Evolutionary conservation across 2,113 vertebrate genomes (phyloP).

Genomic region (Eulemur rufifrons): DNA sequence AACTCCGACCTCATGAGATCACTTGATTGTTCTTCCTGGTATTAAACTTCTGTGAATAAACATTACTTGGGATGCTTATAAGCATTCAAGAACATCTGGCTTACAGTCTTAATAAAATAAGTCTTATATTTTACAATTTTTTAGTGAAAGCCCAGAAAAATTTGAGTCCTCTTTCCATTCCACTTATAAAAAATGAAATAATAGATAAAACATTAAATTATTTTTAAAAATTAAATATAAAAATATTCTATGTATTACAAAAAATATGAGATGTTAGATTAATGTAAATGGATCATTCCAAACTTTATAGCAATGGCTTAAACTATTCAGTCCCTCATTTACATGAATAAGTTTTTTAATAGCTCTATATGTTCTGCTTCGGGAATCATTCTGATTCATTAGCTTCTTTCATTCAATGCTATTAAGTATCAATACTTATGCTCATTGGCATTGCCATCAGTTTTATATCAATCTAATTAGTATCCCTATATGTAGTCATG

Average conservation of each 20-base stretch:
- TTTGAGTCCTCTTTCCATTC: neutral
- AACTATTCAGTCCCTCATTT: slow-evolving; percentile 67
- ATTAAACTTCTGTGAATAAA: slow-evolving; percentile 68
- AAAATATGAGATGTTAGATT: slow-evolving; percentile 55
- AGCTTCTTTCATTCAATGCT: slow-evolving; percentile 50
- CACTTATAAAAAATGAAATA: slow-evolving; percentile 1
- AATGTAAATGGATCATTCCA: slow-evolving; percentile 65
- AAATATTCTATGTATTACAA: slow-evolving; percentile 18
- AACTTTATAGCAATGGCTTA: slow-evolving; percentile 75
- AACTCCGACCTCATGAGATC: slow-evolving; percentile 48
- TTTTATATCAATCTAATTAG: slow-evolving; percentile 71
- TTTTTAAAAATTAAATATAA: slow-evolving; percentile 33
- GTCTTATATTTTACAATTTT: neutral
- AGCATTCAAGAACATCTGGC: slow-evolving; percentile 73
- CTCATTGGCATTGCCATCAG: slow-evolving; percentile 59
- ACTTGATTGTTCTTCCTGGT: slow-evolving; percentile 64
- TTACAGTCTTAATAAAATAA: slow-evolving; percentile 73
- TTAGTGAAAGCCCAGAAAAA: neutral
- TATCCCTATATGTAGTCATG: slow-evolving; percentile 34
- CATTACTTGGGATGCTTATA: slow-evolving; percentile 44
- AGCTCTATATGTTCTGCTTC: slow-evolving; percentile 51
- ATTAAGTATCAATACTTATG: slow-evolving; percentile 68
- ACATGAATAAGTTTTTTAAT: slow-evolving; percentile 62
- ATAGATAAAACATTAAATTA: neutral
- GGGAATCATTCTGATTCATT: slow-evolving; percentile 62